A percentile compares a stretch with the other conserved stretches of the same genome.
Conservation (phyloP, 30 jellyfish, hydroid and myxozoan species). For the Calvadosia cruxmelitensis region DNA sequence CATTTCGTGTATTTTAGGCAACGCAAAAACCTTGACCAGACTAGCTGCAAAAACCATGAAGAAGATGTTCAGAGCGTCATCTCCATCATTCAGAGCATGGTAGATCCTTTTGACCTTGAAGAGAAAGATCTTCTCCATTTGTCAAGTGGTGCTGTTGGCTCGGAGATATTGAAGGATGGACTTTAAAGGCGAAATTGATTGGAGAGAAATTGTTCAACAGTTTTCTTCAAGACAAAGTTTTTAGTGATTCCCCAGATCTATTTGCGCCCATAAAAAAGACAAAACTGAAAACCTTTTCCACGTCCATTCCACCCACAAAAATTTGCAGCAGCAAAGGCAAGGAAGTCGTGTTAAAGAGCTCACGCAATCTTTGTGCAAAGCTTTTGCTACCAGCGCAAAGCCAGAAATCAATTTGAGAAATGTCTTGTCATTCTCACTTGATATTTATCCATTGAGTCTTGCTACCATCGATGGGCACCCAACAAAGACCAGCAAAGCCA, state of each 20-base stretch:
- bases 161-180: background rate
- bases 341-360: background rate
- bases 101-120: constrained; percentile 8
- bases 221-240: constrained; percentile 1
- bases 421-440: constrained; percentile 11
- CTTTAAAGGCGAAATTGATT: background rate
- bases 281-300: constrained; percentile 1
- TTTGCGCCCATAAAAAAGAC: constrained; percentile 13
- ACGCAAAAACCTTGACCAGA: constrained; percentile 16
- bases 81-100: constrained; percentile 8
- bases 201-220: constrained; percentile 3
- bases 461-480: constrained; percentile 9
- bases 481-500: constrained; percentile 4
- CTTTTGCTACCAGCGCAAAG: constrained; percentile 11
- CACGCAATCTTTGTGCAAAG: constrained; percentile 14
- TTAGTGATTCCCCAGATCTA: constrained; percentile 7
- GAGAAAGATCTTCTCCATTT: background rate
- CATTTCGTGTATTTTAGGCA: constrained; percentile 4
- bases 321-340: background rate
- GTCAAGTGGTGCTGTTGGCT: constrained; percentile 10
- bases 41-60: background rate
- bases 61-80: constrained; percentile 3
- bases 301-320: background rate
- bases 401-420: constrained; percentile 8
- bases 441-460: background rate